phyloP scores from a whole-genome alignment of 2,888 invertebrate species.

The Agonopterix alstromeriana region DNA sequence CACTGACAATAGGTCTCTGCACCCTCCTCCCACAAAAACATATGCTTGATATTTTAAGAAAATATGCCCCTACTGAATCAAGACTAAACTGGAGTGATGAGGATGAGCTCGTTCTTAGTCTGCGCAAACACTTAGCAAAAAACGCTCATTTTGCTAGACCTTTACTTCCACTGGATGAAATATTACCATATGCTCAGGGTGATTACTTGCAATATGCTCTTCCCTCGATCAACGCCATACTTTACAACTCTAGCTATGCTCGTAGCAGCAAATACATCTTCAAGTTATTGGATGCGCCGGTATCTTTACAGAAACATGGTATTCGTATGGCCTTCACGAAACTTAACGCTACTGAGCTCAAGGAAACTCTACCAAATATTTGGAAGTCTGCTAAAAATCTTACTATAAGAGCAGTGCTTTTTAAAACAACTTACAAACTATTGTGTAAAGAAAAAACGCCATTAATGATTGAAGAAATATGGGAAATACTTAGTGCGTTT shows the following conservation, averaged over 20 bases:
- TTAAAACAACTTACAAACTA: constrained; percentile 27
- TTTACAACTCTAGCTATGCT: constrained; percentile 31
- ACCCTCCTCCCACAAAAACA: constrained; percentile 30
- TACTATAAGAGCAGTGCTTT: constrained; percentile 33
- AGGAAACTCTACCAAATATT: constrained; percentile 23
- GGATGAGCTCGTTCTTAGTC: constrained; percentile 29
- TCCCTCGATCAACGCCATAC: constrained; percentile 42
- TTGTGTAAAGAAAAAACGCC: constrained; percentile 27
- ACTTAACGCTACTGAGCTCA: constrained; percentile 27
- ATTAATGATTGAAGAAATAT: constrained; percentile 21
- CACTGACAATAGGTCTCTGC: constrained; percentile 32
- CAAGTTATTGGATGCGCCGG: constrained; percentile 32
- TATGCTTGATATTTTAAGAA: constrained; percentile 27
- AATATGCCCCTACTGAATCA: constrained; percentile 32
- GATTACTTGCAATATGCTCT: constrained; percentile 51
- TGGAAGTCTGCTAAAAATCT: constrained; percentile 38
- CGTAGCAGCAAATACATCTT: constrained; percentile 26
- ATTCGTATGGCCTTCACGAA: constrained; percentile 32
- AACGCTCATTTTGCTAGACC: constrained; percentile 47
- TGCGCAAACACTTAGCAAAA: constrained; percentile 46
- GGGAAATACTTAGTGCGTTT: constrained; percentile 31
- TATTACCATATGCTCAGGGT: constrained; percentile 47
- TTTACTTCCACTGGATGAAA: constrained; percentile 26
- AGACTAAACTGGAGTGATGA: constrained; percentile 44
- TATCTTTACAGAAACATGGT: constrained; percentile 43